A percentile compares a stretch with the other conserved stretches of the same genome.
These are phyloP conservation scores for Suillia variegata DNA, from an alignment of 2,888 invertebrate genomes.

Conservation along the genomic window DNA sequence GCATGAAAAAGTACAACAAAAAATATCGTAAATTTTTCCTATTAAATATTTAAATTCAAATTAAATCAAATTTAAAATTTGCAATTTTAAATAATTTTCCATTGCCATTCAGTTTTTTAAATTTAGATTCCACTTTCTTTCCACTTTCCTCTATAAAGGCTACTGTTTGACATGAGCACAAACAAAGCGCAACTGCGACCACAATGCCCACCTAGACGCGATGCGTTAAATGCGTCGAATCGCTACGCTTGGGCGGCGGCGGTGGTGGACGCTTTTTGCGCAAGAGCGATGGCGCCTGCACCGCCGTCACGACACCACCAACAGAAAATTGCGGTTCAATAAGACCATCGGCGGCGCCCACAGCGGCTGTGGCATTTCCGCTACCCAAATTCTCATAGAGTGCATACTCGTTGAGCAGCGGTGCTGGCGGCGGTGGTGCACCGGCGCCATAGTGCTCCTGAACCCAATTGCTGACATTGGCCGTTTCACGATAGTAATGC, in stretches of 20 bases:
- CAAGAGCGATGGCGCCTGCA: constrained; percentile 27
- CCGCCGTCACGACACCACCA: constrained; percentile 2
- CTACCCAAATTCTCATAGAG: constrained; percentile 76
- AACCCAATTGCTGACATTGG: constrained; percentile 88
- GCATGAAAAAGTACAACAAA: too few relatives aligned
- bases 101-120: too few relatives aligned
- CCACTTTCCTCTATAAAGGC: too few relatives aligned
- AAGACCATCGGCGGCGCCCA: constrained; percentile 21
- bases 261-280: constrained; percentile 81
- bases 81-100: too few relatives aligned
- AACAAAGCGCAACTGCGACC: too few relatives aligned
- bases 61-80: too few relatives aligned
- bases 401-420: constrained; percentile 51
- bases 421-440: constrained; percentile 32
- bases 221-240: constrained; percentile 79
- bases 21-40: too few relatives aligned
- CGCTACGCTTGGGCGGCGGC: constrained; percentile 87
- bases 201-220: constrained; percentile 53
- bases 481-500: constrained; percentile 63
- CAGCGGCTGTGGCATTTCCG: constrained; percentile 31
- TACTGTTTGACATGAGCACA: too few relatives aligned
- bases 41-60: too few relatives aligned
- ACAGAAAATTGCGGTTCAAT: constrained; percentile 34
- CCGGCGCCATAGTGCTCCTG: constrained; percentile 79
- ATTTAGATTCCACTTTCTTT: too few relatives aligned